A percentile compares a stretch with the other conserved stretches of the same genome.
These are phyloP conservation scores for Drosophila buzzatii DNA, from an alignment of 2,888 invertebrate species.

Conservation along the genomic window DNA sequence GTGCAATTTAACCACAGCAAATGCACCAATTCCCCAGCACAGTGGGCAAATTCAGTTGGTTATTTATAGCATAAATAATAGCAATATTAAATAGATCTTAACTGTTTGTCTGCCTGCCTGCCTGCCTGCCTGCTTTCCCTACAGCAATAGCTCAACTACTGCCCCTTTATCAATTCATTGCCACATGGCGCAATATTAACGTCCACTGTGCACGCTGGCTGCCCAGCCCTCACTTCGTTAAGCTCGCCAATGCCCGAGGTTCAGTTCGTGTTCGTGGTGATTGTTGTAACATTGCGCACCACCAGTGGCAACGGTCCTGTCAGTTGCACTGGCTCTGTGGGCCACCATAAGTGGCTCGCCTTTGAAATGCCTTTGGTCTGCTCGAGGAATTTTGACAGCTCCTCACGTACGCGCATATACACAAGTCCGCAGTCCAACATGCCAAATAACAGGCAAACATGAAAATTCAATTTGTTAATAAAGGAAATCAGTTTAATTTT, in stretches of 20 bases:
- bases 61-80: neutral
- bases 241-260: constrained; percentile 32
- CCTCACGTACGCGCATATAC: constrained; percentile 13
- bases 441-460: constrained; percentile 47
- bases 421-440: constrained; percentile 1
- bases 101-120: neutral
- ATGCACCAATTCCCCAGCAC: constrained; percentile 23
- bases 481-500: constrained; percentile 37
- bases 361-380: constrained; percentile 24
- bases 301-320: constrained; percentile 14
- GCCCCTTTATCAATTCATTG: neutral
- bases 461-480: constrained; percentile 71
- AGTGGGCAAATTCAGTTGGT: constrained; percentile 13
- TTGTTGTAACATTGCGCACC: constrained; percentile 20
- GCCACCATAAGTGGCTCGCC: constrained; percentile 34
- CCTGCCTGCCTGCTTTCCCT: neutral
- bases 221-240: constrained; percentile 58
- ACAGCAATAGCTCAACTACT: too few species aligned
- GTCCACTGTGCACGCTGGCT: constrained; percentile 19
- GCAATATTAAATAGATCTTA: neutral
- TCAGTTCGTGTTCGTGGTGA: constrained; percentile 40
- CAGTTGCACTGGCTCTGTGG: constrained; percentile 14
- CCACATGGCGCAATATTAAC: neutral
- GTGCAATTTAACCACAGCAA: constrained; percentile 58
- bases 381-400: constrained; percentile 41